Base-by-base conservation (phyloP, 2,113 vertebrate genomes). In the Corythornis cristatus region DNA sequence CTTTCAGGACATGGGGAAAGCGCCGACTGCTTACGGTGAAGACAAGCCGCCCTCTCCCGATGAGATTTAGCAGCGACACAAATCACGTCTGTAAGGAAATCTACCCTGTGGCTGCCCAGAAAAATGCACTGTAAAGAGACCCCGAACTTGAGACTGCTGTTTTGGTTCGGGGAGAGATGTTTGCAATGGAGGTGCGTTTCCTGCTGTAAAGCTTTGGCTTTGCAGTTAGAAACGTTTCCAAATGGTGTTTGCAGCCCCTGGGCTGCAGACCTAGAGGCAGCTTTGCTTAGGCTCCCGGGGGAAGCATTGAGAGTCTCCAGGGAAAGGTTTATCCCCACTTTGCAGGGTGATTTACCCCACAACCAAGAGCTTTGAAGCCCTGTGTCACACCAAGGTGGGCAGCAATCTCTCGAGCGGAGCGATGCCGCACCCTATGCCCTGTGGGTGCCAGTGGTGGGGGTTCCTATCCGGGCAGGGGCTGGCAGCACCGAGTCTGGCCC, bases 1-100 rank as follows among this genome's bases (percentile, higher is more conserved):
- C 10, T 65, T 1, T 28, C 23, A 2, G 45, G 3, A 20, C 3
- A 0, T 2, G 15, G 43, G 18, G 19, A 20, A 11, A 9, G 11
- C 2, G 0, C 12, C 0, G 5, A 11, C 0, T 2, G 48, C 43
- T 57, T 6, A 8, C 7, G 2, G 20, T 4, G 57, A 11, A 19
- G 51, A 13, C 6, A n/a, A 48, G 83, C 92, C 90, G 92, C 83
- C 83, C 79, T 90, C 86, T 96, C 88, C 85, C 8, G 83, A 70
- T 65, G 26, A 46, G 20, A 56, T 10, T 3, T 8, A 1, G 8
- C 9, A 68, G 61, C 28, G 9, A 42, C 14, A 2, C 78, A 2
- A 46, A 37, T 0, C 31, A 0, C 0, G 0, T 1, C 79, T 4
- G 73, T 0, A 3, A 19, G 33, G 53, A 37, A 60, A 75, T 12